Base-by-base conservation (phyloP, 2,797 vertebrate genomes). In the Petrocephalus sullivani region DNA sequence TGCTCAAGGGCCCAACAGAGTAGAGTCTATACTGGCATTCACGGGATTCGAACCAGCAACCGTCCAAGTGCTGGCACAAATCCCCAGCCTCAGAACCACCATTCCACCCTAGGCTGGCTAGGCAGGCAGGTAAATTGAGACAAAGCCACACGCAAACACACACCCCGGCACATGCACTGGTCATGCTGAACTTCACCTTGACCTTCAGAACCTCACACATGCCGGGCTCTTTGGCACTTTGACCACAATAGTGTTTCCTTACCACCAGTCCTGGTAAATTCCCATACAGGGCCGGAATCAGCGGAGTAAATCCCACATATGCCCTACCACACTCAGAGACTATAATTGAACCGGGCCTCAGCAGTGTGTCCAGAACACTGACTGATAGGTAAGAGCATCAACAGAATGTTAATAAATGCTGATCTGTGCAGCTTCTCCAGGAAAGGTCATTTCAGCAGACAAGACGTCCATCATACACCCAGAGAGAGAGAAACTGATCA, bases 351-450 rank as follows among this genome's bases (percentile, higher is more conserved):
- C 83, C 19, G n/a, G 28, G 54, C 23, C 12, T 82, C 64, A 71
- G 64, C 28, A 56, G 28, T 57, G 14, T 56, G 33, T 23, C 16
- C 84, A 86, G 28, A 60, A 46, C 21, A 86, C 23, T 58, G 54
- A 96, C 95, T 96, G 96, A 96, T 95, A 95, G 94, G 94, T 93
- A 92, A 90, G 93, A 94, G 94, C 93, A 92, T 91, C 91, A 93
- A 93, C 92, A 94, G 94, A 94, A 92, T 92, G 92, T 92, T 94
- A 95, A 95, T 94, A 95, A 94, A 95, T 95, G 94, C 94, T 93
- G 93, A 94, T 95, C 92, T 94, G 94, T 93, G 90, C 89, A 71
- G 23, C 53, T 85, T 64, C 37, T 41, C 33, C 87, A 53, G 87
- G 3, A 85, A 23, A 81, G 19, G 58, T 67, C 57, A 46, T 51